phyloP scores from a whole-genome alignment of 2,113 vertebrate genomes.

The Mohoua ochrocephala region DNA sequence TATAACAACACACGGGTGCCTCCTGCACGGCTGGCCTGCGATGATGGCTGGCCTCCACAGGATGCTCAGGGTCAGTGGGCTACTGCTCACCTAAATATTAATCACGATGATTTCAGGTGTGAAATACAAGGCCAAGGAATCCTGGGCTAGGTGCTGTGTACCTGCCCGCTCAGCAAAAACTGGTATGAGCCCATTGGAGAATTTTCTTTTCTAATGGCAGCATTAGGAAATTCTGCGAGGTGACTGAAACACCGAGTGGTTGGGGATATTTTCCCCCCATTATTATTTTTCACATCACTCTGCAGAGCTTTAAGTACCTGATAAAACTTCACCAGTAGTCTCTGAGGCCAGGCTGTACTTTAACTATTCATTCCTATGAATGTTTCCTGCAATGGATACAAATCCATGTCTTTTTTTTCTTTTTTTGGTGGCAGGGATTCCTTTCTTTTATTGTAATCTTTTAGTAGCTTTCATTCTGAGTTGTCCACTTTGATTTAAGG shows the following conservation, averaged over 20 bases:
- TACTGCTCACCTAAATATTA: not conserved
- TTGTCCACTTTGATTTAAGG: constrained; percentile 53
- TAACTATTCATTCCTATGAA: not conserved
- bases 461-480: constrained; percentile 46
- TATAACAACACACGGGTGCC: rapidly evolving
- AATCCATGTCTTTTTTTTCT: not conserved
- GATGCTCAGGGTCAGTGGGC: not conserved
- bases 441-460: constrained; percentile 25
- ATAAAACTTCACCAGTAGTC: not conserved
- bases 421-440: not conserved
- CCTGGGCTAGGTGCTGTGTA: not conserved
- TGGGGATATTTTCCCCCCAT: not conserved
- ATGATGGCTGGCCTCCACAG: not conserved
- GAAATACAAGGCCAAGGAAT: not conserved
- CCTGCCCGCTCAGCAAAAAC: not conserved
- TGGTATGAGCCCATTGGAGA: not conserved
- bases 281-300: not conserved
- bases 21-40: not conserved
- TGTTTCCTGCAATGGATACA: not conserved
- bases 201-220: not conserved
- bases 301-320: not conserved
- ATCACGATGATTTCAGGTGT: not conserved
- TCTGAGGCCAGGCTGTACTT: not conserved
- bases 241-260: not conserved
- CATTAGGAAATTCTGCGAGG: not conserved